Evolutionary conservation across 2,797 vertebrate species (phyloP), one percentile per base, ranked within the genome.

Genomic region (Chromobotia macracanthus): DNA sequence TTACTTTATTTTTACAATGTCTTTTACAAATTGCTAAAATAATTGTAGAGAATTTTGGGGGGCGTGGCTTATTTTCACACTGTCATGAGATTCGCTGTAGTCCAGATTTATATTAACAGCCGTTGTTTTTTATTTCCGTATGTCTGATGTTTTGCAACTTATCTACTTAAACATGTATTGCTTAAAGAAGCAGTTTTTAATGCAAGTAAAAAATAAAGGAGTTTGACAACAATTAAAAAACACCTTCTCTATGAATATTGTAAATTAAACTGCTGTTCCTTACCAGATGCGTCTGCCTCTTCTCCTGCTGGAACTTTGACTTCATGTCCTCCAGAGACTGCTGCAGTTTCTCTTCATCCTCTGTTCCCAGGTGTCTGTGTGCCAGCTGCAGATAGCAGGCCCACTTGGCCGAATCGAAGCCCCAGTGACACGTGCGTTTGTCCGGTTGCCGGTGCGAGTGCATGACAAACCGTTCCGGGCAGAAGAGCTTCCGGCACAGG

Each of bases 391-490:
- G 93, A 90, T 99, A 99, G 90, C 95, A 98, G 83, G 95, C 95
- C 97, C 97, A 99, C 88, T 98, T 99, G 89, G 96, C 95, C 0
- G 97, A 98, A 83, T 99, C 97, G 87, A 99, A 99, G 55, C 97
- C 97, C 97, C 97, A 99, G 89, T 99, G 97, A 89, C 97, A 99
- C 87, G 97, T 99, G 89, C 97, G 95, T 93, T 99, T 99, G 93
- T 98, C 97, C 0, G 97, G 97, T 64, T 95, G 97, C 81, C 96
- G 95, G 89, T 99, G 97, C 0, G 97, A 98, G 88, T 99, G 97
- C 96, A 99, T 97, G 88, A 99, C 97, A 44, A 99, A 99, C 0
- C 96, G 98, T 90, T 98, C 95, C 1, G 97, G 96, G 0, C 97
- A 97, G 90, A 98, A 99, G 89, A 98, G 95, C 80, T 95, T 93